Conservation (phyloP, 2,797 vertebrate species). For the Centropyge bicolor region DNA sequence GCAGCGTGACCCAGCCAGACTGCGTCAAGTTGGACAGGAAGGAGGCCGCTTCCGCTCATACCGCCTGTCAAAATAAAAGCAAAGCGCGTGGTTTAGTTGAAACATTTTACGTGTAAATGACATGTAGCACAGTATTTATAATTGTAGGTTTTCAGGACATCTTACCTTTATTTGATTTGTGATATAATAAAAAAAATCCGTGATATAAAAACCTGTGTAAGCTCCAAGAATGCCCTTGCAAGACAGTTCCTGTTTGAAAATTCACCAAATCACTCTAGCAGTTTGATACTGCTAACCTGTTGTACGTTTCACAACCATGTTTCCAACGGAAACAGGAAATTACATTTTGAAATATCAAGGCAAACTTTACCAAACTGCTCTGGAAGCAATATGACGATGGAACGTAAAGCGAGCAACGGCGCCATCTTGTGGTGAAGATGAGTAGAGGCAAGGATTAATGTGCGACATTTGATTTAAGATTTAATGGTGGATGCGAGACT, state of each 20-base stretch:
- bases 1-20: conserved; percentile 70
- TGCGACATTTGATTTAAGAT: not conserved
- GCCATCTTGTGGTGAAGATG: conserved; percentile 31
- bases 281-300: too few species aligned
- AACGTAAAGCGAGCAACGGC: not conserved
- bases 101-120: not conserved
- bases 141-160: not conserved
- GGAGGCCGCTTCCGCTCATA: not conserved
- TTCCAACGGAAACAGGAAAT: conserved; percentile 17
- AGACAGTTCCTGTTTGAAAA: too few species aligned
- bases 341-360: accelerated
- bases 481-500: not conserved
- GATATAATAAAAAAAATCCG: too few species aligned
- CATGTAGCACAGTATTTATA: not conserved
- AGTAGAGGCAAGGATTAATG: not conserved
- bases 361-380: conserved; percentile 5
- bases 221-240: too few species aligned
- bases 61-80: conserved; percentile 58
- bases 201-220: too few species aligned
- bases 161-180: too few species aligned
- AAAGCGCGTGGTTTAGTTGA: accelerated
- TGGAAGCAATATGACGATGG: not conserved
- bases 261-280: too few species aligned
- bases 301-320: too few species aligned
- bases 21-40: conserved; percentile 17